A percentile compares a stretch with the other conserved stretches of the same genome.
phyloP scores from a whole-genome alignment of 2,797 vertebrate genomes.

The Semaprochilodus insignis region DNA sequence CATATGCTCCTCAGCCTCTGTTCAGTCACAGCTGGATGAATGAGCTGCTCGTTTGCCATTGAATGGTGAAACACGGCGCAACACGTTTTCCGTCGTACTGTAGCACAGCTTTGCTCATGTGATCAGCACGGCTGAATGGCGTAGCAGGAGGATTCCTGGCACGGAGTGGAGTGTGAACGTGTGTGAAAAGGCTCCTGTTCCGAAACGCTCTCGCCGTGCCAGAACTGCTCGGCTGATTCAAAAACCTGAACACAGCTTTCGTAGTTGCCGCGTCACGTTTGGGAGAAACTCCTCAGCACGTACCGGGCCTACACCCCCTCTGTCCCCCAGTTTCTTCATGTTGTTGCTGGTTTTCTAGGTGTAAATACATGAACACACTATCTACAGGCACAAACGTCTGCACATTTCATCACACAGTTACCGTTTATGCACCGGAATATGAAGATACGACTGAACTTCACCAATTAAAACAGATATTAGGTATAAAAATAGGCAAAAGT shows the following conservation, averaged over 20 bases:
- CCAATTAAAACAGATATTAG: too few relatives aligned
- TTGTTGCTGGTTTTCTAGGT: too few relatives aligned
- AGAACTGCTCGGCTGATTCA: constrained; percentile 45
- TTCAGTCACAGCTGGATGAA: constrained; percentile 32
- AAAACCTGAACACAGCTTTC: constrained; percentile 31
- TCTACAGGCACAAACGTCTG: too few relatives aligned
- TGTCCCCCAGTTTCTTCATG: too few relatives aligned
- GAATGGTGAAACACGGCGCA: constrained; percentile 14
- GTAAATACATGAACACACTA: too few relatives aligned
- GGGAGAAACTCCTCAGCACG: background rate
- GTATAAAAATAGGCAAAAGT: too few relatives aligned
- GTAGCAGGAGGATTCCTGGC: constrained; percentile 42
- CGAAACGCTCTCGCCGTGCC: constrained; percentile 29
- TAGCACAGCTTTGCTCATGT: constrained; percentile 16
- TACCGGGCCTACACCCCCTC: background rate
- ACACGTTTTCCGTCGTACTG: constrained; percentile 23
- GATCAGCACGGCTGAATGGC: constrained; percentile 36
- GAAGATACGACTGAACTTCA: too few relatives aligned
- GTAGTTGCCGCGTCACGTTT: background rate
- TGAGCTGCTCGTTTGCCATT: constrained; percentile 26
- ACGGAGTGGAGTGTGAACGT: constrained; percentile 38
- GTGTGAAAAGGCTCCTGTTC: constrained; percentile 51
- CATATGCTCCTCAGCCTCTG: background rate
- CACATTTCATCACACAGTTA: too few relatives aligned
- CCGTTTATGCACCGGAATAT: too few relatives aligned